Evolutionary conservation across 2,888 invertebrate genomes (phyloP), one percentile per base, ranked within the genome.

Genomic region (Torymus auratus): DNA sequence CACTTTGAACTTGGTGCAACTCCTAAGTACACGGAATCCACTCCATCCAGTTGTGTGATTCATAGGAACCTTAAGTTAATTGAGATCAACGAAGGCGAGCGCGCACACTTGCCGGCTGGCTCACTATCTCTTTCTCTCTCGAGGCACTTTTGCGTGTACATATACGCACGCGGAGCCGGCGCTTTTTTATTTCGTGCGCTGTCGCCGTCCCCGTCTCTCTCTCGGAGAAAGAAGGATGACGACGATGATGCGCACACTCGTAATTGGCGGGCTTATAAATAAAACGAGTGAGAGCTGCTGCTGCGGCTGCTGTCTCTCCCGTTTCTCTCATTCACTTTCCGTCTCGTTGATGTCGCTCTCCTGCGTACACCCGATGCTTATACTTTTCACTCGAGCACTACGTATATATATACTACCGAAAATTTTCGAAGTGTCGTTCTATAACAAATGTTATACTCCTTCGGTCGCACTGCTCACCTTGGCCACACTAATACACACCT

Each of bases 231-330:
- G 41, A 41, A 41, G 41, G 7, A 41, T 41, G 17, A 69, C 17
- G 53, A 68, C 52, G 76, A 73, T 17, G 72, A 53, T 28, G 62
- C 53, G 20, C 12, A n/a, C 23, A 10, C 61, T 72, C 72, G 62
- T 73, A 62, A 61, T 70, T 70, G 70, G 70, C 41, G 50, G 64
- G 58, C 64, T 74, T 64, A 67, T 50, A 74, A 74, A 67, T 67
- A 74, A 61, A 70, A 69, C 56, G 17, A 58, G n/a, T 10, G 55
- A 64, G 41, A 23, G 23, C 13, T 23, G 61, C 11, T 23, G 41
- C 41, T 23, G 61, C 11, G 13, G 41, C 41, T 41, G 41, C 61
- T 61, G 20, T 50, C 52, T 14, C 64, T 15, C 58, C 71, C 4
- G 20, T 17, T 41, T 11, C 64, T 74, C 56, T 58, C 20, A 67